phyloP scores from a whole-genome alignment of 2,113 vertebrate species.

The Struthio camelus region DNA sequence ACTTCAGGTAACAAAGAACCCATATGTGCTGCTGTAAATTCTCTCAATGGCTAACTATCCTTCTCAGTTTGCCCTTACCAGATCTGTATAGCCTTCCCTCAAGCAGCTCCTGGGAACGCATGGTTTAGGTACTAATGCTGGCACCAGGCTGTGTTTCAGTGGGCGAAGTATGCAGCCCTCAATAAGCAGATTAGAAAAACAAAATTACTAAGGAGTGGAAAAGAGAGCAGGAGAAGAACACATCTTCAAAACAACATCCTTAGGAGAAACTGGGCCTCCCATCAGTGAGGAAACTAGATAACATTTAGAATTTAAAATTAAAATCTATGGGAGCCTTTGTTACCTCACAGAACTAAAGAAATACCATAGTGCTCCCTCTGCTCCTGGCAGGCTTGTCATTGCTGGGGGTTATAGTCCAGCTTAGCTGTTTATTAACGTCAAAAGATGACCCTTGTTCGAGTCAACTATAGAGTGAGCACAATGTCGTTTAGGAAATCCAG shows the following conservation, averaged over 20 bases:
- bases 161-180: neutral
- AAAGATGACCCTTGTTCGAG: neutral
- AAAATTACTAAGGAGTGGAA: neutral
- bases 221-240: neutral
- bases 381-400: neutral
- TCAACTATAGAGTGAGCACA: neutral
- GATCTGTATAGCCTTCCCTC: neutral
- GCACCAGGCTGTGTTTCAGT: neutral
- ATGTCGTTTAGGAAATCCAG: neutral
- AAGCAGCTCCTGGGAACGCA: neutral
- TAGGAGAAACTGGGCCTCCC: neutral
- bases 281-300: neutral
- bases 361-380: neutral
- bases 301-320: neutral
- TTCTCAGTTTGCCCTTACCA: neutral
- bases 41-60: neutral
- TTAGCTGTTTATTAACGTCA: neutral
- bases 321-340: neutral
- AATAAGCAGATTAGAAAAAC: constrained; percentile 12
- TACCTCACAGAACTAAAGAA: neutral
- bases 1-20: neutral
- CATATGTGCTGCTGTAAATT: neutral
- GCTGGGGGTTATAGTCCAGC: rapidly evolving
- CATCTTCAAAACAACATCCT: neutral
- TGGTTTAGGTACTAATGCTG: neutral